Base-by-base conservation (phyloP, 2,113 vertebrate species). In the Sylvia atricapilla region DNA sequence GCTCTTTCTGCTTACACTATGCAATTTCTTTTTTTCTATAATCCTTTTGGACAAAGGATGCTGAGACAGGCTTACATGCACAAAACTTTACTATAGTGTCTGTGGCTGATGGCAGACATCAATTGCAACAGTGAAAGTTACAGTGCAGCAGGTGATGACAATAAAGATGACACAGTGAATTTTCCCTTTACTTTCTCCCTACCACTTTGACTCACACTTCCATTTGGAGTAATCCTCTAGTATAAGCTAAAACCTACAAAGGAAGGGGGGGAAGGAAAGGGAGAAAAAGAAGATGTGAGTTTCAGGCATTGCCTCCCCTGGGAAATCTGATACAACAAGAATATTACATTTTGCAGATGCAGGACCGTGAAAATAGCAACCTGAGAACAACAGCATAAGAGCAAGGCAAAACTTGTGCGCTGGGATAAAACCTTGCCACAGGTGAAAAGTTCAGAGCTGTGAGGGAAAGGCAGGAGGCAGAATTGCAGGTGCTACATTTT, bases 31-130 rank as follows among this genome's bases (percentile, higher is more conserved):
- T 41, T 80, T 83, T 77, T 46, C 44, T 84, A 1, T 58, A 74
- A 77, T 80, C 8, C 39, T 87, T 80, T 84, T 64, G 73, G 73
- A 35, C 35, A 39, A 81, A 84, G 80, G 22, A 37, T 95, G 89
- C 89, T 96, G 93, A 96, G 60, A 75, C 52, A 93, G 52, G 64
- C 55, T 93, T 96, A 94, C 81, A 84, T 10, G 21, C 39, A 74
- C 52, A 84, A 86, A 95, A 87, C 14, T 43, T 91, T 56, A 46
- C 30, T 37, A 77, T 25, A 6, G 46, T 60, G 31, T 77, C 84
- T 28, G 9, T 23, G 69, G 44, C 43, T 94, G 89, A 89, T 47
- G 69, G 35, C 60, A 91, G 53, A 53, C 49, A 91, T 91, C 63
- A 91, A 37, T 67, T 81, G 28, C 47, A n/a, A 46, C 58, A 53